Base-by-base conservation (phyloP, 2,113 vertebrate genomes). In the Antennarius striatus region DNA sequence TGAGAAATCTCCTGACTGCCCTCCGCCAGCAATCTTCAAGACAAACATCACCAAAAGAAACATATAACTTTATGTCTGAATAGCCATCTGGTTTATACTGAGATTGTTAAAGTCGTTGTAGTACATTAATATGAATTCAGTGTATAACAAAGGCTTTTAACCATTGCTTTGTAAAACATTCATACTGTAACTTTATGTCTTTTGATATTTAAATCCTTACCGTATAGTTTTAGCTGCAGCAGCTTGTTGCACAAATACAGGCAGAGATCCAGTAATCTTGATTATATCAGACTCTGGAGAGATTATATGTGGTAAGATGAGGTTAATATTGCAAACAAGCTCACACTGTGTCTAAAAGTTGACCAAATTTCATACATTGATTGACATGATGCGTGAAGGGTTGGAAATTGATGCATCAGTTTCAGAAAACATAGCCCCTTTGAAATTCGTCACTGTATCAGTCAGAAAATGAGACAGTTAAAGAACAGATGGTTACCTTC, bases 221-320 rank as follows among this genome's bases (percentile, higher is more conserved):
- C 89, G 68, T 39, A 92, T 84, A 28, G 88, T 68, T 91, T 92
- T 94, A 66, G 94, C 94, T 1, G 93, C 92, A 49, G 95, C 93
- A n/a, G 94, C 94, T 86, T 95, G 94, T 80, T 95, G 93, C 53
- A 94, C 28, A 50, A 91, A 92, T 16, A 60, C 51, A 4, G 90
- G 86, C 30, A 92, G 13, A 1, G 90, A 88, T 6, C 83, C 71
- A 3, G 57, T 85, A 53, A 73, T 71, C 17, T 71, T 71, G 3
- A 70, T 68, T 59, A 57, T 65, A 61, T 78, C 29, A 7, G 73
- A 69, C 12, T 85, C 91, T 89, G 76, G 51, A 42, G 11, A 14
- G 0, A 28, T 28, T 51, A 10, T 15, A 65, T 11, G 8, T 11
- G 9, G 10, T 10, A 57, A 59, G 4, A 62, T 10, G 5, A 14